phyloP scores from a whole-genome alignment of 2,113 vertebrate genomes.

The Plestiodon gilberti region DNA sequence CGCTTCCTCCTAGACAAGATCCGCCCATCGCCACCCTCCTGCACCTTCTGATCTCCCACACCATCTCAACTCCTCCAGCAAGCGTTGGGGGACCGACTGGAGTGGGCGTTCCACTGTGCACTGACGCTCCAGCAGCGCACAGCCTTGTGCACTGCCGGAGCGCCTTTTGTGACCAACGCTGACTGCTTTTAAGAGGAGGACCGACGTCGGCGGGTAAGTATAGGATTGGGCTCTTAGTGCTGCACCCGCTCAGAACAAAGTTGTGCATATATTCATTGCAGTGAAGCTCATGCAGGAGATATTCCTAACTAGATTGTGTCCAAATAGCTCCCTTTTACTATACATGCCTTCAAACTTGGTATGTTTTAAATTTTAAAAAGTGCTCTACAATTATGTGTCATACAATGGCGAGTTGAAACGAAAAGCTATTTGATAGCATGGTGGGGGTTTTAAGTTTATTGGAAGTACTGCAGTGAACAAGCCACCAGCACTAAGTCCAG shows the following conservation, averaged over 20 bases:
- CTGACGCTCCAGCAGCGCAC: no score
- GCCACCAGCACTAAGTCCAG: accelerated
- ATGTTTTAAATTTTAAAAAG: not conserved
- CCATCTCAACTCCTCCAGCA: no score
- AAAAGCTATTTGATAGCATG: not conserved
- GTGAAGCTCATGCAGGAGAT: not conserved
- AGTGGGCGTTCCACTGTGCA: no score
- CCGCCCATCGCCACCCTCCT: no score
- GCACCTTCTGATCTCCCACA: no score
- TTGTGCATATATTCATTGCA: not conserved
- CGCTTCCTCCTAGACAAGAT: no score
- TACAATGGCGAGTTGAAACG: not conserved
- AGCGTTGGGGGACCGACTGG: no score
- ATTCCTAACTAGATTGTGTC: not conserved
- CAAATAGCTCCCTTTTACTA: not conserved
- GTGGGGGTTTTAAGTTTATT: accelerated
- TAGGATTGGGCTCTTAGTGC: not conserved
- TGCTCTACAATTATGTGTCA: not conserved
- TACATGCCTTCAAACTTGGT: not conserved
- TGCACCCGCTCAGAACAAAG: not conserved
- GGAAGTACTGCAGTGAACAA: not conserved
- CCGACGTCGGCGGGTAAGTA: no score
- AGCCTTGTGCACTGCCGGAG: no score
- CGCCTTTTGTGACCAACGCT: no score
- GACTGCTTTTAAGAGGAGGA: no score